Evolutionary conservation across 2,797 vertebrate genomes (phyloP).

Genomic region (Anabas testudineus): DNA sequence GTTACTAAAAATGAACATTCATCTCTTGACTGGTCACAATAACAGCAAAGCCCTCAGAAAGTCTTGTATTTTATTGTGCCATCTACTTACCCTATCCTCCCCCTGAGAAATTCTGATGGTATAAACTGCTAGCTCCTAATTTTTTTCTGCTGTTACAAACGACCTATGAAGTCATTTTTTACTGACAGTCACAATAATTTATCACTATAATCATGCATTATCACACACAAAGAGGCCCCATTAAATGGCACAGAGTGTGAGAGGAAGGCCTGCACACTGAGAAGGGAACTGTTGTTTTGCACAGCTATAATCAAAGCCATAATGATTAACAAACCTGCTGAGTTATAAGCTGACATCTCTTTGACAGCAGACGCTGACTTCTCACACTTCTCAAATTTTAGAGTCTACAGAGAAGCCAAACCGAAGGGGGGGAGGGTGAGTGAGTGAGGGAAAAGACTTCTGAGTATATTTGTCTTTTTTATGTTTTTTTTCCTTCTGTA

Average conservation of each 20-base stretch:
- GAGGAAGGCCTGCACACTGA: constrained; percentile 34
- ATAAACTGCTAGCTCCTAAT: too few species aligned
- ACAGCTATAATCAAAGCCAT: constrained; percentile 63
- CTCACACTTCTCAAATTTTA: constrained; percentile 23
- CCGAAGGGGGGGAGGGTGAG: constrained; percentile 17
- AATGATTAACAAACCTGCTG: constrained; percentile 56
- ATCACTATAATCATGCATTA: constrained; percentile 21
- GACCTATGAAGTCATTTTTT: too few species aligned
- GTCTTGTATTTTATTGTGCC: too few species aligned
- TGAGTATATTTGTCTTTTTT: constrained; percentile 2
- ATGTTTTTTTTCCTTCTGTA: constrained; percentile 13
- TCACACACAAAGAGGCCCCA: constrained; percentile 37
- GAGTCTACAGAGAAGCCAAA: background rate
- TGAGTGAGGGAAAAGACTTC: background rate
- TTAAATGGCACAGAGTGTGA: constrained; percentile 39
- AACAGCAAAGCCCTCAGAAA: too few species aligned
- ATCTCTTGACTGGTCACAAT: too few species aligned
- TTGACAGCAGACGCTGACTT: constrained; percentile 43
- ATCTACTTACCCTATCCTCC: too few species aligned
- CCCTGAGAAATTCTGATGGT: too few species aligned
- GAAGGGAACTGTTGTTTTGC: constrained; percentile 59
- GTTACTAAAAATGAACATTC: too few species aligned
- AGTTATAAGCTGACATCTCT: constrained; percentile 47
- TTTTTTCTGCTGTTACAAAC: too few species aligned
- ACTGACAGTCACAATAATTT: background rate